These are phyloP conservation scores for Octodonta nipae DNA, from an alignment of 2,888 invertebrate genomes.

Conservation along the genomic window DNA sequence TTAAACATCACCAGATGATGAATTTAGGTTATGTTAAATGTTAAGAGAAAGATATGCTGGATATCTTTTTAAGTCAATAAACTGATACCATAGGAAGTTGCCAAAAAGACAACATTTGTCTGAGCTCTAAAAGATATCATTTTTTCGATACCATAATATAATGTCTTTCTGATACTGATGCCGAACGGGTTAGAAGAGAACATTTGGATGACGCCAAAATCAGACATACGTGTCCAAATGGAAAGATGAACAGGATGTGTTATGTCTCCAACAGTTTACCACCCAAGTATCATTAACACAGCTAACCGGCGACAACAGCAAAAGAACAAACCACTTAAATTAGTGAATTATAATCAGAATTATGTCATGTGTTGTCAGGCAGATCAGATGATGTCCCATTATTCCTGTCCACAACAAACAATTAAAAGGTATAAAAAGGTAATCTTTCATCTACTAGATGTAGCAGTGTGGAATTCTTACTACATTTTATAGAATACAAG, in stretches of 20 bases:
- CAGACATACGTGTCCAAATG: conserved; percentile 7
- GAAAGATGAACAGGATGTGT: conserved; percentile 5
- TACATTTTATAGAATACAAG: not conserved
- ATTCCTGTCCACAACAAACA: conserved; percentile 22
- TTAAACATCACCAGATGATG: no score
- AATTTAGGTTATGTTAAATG: no score
- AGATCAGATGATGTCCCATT: conserved; percentile 24
- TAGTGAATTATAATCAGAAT: conserved; percentile 16
- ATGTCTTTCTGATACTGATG: not conserved
- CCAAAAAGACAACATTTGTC: not conserved
- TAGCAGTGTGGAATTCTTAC: conserved; percentile 5
- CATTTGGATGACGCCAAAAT: conserved; percentile 5
- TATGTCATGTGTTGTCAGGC: conserved; percentile 21
- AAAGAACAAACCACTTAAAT: conserved; percentile 3
- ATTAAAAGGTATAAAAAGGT: conserved; percentile 26
- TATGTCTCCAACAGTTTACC: conserved; percentile 4
- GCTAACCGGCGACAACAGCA: conserved; percentile 2
- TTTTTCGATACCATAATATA: not conserved
- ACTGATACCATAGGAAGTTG: no score
- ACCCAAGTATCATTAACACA: conserved; percentile 1
- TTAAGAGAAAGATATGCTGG: no score
- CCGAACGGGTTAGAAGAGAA: conserved; percentile 2
- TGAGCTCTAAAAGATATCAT: not conserved
- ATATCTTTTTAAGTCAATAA: no score
- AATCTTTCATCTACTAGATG: conserved; percentile 18